phyloP scores from a whole-genome alignment of 1,140 invertebrate species.

The Nomia melanderi region DNA sequence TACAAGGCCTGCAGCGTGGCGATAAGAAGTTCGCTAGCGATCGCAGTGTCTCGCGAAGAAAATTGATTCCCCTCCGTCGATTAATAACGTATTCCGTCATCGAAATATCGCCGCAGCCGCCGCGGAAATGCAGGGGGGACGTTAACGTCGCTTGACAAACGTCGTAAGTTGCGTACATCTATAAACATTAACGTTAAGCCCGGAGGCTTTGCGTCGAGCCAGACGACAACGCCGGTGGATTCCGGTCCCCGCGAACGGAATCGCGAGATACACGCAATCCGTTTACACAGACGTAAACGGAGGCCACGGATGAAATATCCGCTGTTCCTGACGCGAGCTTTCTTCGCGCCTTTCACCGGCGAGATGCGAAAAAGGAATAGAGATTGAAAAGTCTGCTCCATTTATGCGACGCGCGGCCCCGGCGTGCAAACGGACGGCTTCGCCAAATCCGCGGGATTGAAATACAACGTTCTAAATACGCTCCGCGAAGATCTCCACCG shows the following conservation, averaged over 20 bases:
- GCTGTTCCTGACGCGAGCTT: slow-evolving; percentile 26
- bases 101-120: no score
- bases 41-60: no score
- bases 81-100: no score
- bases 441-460: slow-evolving; percentile 1
- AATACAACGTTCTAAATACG: slow-evolving; percentile 18
- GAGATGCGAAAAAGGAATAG: slow-evolving; percentile 33
- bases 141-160: no score
- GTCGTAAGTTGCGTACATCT: no score
- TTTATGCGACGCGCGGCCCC: slow-evolving; percentile 24
- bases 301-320: slow-evolving; percentile 33
- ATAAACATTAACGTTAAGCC: background rate
- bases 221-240: background rate
- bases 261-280: slow-evolving; percentile 13
- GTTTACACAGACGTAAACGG: slow-evolving; percentile 25
- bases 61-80: no score
- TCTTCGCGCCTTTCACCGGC: slow-evolving; percentile 12
- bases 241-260: background rate
- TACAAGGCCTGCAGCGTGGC: no score
- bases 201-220: background rate
- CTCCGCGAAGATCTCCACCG: background rate
- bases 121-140: no score
- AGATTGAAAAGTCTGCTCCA: slow-evolving; percentile 46
- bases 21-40: no score
- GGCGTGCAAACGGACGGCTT: slow-evolving; percentile 15